Evolutionary conservation across 1,140 invertebrate genomes (phyloP), one percentile per base, ranked within the genome.

Genomic region (Drosophila rhopaloa): DNA sequence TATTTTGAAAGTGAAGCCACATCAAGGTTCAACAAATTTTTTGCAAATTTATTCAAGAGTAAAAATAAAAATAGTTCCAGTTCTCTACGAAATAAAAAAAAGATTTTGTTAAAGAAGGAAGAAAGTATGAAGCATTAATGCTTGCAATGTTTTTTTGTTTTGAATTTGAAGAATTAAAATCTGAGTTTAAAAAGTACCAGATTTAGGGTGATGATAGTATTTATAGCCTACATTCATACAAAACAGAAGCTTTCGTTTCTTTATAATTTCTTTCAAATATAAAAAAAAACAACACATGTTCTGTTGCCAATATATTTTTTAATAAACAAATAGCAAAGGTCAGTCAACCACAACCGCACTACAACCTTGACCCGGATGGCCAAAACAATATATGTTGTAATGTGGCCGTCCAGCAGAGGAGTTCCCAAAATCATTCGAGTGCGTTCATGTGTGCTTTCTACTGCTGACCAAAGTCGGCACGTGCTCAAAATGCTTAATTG

Each of bases 401-500:
- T 67, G 76, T 65, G 65, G 75, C 65, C 16, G 43, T n/a, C 71
- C 53, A 62, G 53, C 44, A 29, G 54, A 66, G 55, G 44, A 60
- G 60, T 55, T 62, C 41, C 71, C 37, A 27, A 54, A 62, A 46
- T 27, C 37, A 29, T 60, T 50, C 58, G 44, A 56, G 44, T 59
- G 43, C 61, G 54, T 70, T 41, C 72, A 58, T 51, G 50, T 60
- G 47, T 81, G 57, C 40, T 41, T 61, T 76, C 41, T 58, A 38
- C 57, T 82, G 68, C 62, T 65, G 76, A 71, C 72, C 65, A 48
- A 74, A 59, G 58, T 47, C 60, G 75, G 65, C 56, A 86, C 82
- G 83, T 86, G 82, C 65, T 72, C 56, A 76, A 79, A 88, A 79
- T 88, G 61, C 61, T 66, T 86, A 79, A 86, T 86, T 86, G 79